Evolutionary conservation across 2,113 vertebrate species (phyloP).

Genomic region (Xiphophorus couchianus): DNA sequence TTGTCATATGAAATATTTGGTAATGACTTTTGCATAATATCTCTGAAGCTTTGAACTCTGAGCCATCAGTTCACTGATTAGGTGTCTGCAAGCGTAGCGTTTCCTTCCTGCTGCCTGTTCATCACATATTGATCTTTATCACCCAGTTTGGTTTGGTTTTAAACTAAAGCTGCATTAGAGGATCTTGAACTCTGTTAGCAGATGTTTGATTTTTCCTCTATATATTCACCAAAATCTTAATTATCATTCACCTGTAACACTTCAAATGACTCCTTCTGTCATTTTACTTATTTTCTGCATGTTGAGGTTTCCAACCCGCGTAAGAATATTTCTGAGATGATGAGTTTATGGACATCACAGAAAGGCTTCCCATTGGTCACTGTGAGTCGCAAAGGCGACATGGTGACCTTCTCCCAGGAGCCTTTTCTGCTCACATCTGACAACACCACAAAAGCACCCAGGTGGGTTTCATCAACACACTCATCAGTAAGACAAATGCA

Average conservation of each 20-base stretch:
- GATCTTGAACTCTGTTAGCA: no score
- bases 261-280: no score
- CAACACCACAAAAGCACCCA: constrained; percentile 72
- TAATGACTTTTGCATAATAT: not conserved
- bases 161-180: no score
- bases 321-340: constrained; percentile 87
- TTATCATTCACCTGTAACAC: not conserved
- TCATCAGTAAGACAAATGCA: constrained; percentile 3
- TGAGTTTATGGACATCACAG: constrained; percentile 92
- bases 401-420: constrained; percentile 86
- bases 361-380: constrained; percentile 96
- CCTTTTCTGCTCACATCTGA: constrained; percentile 85
- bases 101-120: not conserved
- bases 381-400: constrained; percentile 80
- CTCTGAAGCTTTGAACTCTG: not conserved
- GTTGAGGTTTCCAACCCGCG: constrained; percentile 79
- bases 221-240: not conserved
- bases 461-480: constrained; percentile 68
- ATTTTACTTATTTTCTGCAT: constrained; percentile 21
- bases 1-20: no score
- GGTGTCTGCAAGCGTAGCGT: not conserved
- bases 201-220: no score
- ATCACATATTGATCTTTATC: not conserved
- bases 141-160: no score
- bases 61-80: not conserved